These are phyloP conservation scores for Dexiosoma caninum DNA, from an alignment of 2,888 invertebrate genomes.

Conservation along the genomic window DNA sequence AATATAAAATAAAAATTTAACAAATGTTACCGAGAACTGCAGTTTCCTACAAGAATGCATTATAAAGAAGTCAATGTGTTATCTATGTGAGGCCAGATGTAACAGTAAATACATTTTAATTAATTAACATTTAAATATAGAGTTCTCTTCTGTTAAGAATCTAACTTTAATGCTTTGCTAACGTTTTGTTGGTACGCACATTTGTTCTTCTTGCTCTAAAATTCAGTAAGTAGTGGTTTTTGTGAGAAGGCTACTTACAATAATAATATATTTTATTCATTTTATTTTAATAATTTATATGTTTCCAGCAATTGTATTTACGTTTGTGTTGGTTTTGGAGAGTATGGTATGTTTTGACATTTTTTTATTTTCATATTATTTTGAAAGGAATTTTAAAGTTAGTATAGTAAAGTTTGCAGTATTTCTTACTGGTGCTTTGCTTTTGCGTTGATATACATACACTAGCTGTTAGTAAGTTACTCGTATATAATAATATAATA, in stretches of 20 bases:
- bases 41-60: constrained; percentile 3
- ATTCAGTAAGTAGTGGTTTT: neutral
- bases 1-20: constrained; percentile 29
- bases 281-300: neutral
- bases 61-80: neutral
- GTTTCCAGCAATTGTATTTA: constrained; percentile 12
- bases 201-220: neutral
- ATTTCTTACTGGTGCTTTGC: constrained; percentile 43
- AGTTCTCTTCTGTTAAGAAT: constrained; percentile 41
- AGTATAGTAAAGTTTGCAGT: constrained; percentile 51
- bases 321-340: constrained; percentile 25
- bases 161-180: constrained; percentile 4
- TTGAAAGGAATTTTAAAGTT: constrained; percentile 57
- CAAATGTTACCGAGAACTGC: neutral
- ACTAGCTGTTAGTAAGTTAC: constrained; percentile 42
- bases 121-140: constrained; percentile 49
- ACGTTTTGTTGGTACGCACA: neutral
- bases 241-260: neutral
- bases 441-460: constrained; percentile 38
- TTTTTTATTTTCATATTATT: constrained; percentile 34
- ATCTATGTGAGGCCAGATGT: neutral
- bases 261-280: neutral
- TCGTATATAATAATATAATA: neutral
- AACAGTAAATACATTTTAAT: constrained; percentile 45
- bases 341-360: constrained; percentile 34